phyloP scores from a whole-genome alignment of 2,113 vertebrate genomes.

The Falcunculus frontatus region DNA sequence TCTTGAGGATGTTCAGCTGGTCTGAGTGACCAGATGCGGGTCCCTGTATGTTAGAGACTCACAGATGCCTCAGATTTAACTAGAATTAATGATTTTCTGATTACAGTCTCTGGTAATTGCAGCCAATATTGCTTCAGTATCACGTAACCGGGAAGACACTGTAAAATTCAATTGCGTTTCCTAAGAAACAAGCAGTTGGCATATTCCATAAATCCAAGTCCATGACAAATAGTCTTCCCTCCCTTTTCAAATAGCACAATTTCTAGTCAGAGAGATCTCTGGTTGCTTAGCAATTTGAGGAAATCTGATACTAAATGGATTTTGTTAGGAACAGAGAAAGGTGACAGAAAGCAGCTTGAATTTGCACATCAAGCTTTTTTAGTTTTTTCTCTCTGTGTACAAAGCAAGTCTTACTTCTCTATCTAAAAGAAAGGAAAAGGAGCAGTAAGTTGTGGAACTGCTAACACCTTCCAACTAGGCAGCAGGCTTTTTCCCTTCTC shows the following conservation, averaged over 20 bases:
- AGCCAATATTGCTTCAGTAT: neutral
- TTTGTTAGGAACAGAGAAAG: neutral
- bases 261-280: neutral
- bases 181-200: neutral
- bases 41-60: neutral
- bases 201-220: neutral
- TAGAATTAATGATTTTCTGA: neutral
- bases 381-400: neutral
- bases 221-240: neutral
- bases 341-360: neutral
- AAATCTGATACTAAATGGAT: neutral
- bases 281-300: neutral
- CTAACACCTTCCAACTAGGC: neutral
- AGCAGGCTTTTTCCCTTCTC: neutral
- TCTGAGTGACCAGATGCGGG: neutral
- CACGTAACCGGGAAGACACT: accelerated
- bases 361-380: neutral
- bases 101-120: neutral
- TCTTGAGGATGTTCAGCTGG: neutral
- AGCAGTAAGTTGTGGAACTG: neutral
- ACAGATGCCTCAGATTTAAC: neutral
- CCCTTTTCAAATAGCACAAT: neutral
- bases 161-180: neutral
- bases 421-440: neutral
- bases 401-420: neutral